Evolutionary conservation across 1,140 invertebrate species (phyloP).

Genomic region (Plodia interpunctella): DNA sequence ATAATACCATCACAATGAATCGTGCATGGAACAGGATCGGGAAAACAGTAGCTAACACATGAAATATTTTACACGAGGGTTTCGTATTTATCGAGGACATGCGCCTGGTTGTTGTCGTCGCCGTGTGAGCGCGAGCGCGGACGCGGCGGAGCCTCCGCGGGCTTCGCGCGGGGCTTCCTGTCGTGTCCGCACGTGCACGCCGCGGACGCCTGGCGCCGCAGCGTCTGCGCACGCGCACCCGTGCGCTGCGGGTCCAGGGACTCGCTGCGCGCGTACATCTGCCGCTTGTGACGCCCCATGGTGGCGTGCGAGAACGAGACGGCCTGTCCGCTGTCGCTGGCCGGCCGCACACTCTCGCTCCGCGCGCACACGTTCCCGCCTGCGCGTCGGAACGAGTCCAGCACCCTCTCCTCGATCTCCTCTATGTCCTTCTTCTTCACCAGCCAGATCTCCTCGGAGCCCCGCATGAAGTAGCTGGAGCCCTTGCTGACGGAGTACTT

Average conservation of each 20-base stretch:
- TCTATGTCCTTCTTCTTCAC: conserved; percentile 73
- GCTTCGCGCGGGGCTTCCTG: conserved; percentile 55
- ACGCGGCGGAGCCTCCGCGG: conserved; percentile 32
- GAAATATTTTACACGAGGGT: conserved; percentile 59
- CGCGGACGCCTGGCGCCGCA: conserved; percentile 65
- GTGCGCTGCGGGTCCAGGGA: conserved; percentile 62
- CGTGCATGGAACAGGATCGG: conserved; percentile 35
- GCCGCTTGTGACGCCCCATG: conserved; percentile 52
- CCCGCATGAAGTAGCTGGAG: conserved; percentile 63
- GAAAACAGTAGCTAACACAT: too few species aligned
- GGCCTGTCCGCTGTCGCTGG: conserved; percentile 53
- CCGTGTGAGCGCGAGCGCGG: conserved; percentile 61
- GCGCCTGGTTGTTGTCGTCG: conserved; percentile 53
- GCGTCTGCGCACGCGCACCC: conserved; percentile 49
- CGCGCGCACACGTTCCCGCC: conserved; percentile 55
- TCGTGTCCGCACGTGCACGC: conserved; percentile 69
- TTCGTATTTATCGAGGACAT: conserved; percentile 74
- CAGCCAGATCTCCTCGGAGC: conserved; percentile 69
- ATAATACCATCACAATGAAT: conserved; percentile 32
- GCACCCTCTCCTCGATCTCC: conserved; percentile 64
- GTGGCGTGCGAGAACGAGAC: conserved; percentile 50
- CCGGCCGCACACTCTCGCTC: conserved; percentile 50
- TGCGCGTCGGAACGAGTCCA: conserved; percentile 63
- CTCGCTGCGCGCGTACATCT: conserved; percentile 58
- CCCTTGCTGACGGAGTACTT: conserved; percentile 65